Conservation (phyloP, 2,113 vertebrate species). For the Phodopus roborovskii region DNA sequence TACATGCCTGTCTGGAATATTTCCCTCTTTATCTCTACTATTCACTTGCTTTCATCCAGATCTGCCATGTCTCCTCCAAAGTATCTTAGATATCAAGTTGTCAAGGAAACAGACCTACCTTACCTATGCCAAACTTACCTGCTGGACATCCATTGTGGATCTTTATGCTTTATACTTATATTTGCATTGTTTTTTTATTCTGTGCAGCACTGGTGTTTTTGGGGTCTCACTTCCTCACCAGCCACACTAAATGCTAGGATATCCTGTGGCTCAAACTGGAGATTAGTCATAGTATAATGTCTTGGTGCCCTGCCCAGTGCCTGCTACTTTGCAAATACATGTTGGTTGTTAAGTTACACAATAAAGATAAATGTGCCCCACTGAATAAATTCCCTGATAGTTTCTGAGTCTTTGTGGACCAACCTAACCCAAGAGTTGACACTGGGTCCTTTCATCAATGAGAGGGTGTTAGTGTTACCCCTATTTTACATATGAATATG, state of each 20-base stretch:
- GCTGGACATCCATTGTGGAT: accelerated
- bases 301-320: not conserved
- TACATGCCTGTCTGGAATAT: not conserved
- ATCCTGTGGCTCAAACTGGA: not conserved
- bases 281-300: not conserved
- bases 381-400: not conserved
- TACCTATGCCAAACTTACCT: accelerated
- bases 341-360: not conserved
- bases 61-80: not conserved
- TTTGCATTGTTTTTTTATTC: not conserved
- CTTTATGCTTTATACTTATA: not conserved
- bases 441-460: not conserved
- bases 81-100: not conserved
- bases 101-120: not conserved
- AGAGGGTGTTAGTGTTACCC: not conserved
- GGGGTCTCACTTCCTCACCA: not conserved
- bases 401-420: not conserved
- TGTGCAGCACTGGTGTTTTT: not conserved
- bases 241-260: not conserved
- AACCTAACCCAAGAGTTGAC: not conserved
- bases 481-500: not conserved
- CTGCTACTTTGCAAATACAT: not conserved
- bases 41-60: not conserved
- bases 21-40: not conserved
- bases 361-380: not conserved